Base-by-base conservation (phyloP, 2,113 vertebrate genomes). In the Engystomops pustulosus region DNA sequence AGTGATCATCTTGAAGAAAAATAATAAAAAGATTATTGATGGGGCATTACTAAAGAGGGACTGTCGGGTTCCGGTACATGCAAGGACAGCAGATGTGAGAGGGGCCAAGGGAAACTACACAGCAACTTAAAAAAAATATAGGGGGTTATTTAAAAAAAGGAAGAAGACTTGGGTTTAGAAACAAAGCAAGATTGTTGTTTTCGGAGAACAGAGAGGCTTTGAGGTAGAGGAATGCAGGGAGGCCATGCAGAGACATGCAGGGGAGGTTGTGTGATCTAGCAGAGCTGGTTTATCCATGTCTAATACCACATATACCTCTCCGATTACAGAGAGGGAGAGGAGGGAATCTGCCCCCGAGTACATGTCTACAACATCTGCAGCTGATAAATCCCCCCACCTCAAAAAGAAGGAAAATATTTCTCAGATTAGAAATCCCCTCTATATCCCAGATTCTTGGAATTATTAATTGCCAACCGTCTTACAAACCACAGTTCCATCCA, bases 101-200 rank as follows among this genome's bases (percentile, higher is more conserved):
- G 34, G 32, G 76, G 30, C n/a, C 0, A 58, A 23, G 53, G 27
- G 20, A 79, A 62, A 65, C 36, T 79, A 65, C n/a, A 38, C 78
- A 67, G 38, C 34, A 79, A 65, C 14, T 79, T 15, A 79, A 74
- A 47, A 75, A 49, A 75, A 8, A 49, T 74, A 60, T 60, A 60
- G 38, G 62, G 44, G 62, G 62, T 70, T 41, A 71, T 81, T 53
- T 53, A 70, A 71, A 60, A 67, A 82, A 45, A 60, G 18, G 11
- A 18, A 80, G 44, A 58, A 45, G 15, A n/a, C 4, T 41, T 25
- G 70, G n/a, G 80, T 74, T 68, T 23, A 58, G 23, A 79, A 84
- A 79, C 83, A 85, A 79, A 79, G 83, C 83, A 85, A 53, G 74
- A 85, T 79, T 79, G 83, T 85, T 78, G 83, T 85, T 62, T 79